Conservation (phyloP, 2,113 vertebrate species). For the Stigmatopora argus region DNA sequence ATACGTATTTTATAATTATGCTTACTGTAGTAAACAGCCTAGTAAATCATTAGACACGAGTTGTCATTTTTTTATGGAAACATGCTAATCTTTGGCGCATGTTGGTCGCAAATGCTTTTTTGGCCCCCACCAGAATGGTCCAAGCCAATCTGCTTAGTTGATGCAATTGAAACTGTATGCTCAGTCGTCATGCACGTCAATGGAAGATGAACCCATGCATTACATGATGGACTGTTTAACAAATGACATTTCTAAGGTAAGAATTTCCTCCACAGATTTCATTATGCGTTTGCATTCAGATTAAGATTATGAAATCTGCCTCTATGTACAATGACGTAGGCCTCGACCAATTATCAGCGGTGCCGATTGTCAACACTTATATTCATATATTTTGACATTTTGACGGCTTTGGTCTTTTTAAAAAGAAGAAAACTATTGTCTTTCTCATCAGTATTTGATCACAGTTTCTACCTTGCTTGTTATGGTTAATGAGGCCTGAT, state of each 20-base stretch:
- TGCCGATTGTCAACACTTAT: background rate
- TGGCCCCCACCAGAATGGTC: slow-evolving; percentile 23
- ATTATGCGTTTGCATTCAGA: background rate
- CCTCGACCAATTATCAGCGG: too few species aligned
- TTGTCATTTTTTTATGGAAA: background rate
- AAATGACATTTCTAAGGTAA: slow-evolving; percentile 43
- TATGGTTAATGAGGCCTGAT: background rate
- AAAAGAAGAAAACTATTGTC: background rate
- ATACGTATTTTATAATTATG: slow-evolving; percentile 9
- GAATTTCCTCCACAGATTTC: background rate
- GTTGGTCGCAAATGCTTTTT: background rate
- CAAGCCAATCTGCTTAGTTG: slow-evolving; percentile 29
- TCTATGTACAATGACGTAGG: background rate
- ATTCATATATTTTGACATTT: too few species aligned
- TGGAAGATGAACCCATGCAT: slow-evolving; percentile 24
- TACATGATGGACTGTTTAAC: slow-evolving; percentile 44
- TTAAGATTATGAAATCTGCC: background rate
- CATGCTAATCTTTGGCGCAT: background rate
- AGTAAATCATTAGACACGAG: background rate
- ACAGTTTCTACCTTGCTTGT: background rate
- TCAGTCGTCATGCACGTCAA: slow-evolving; percentile 22
- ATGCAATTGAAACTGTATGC: slow-evolving; percentile 1
- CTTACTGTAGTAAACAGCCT: slow-evolving; percentile 4
- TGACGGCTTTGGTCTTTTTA: too few species aligned
- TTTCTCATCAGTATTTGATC: background rate